phyloP scores from a whole-genome alignment of 2,797 vertebrate species.

The Enteromius argenteus region DNA sequence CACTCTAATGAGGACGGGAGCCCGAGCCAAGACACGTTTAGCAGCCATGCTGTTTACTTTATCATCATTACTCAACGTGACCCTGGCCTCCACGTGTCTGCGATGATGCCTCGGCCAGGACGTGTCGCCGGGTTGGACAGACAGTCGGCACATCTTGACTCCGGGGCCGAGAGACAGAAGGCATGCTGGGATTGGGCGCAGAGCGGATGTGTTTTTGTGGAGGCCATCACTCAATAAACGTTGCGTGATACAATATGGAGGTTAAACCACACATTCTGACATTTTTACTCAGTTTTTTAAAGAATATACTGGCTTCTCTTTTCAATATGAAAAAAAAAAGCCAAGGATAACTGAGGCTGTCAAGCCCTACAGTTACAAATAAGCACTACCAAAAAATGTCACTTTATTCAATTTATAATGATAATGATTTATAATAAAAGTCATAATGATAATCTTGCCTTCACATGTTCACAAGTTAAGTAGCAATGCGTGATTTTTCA shows the following conservation, averaged over 20 bases:
- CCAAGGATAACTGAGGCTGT: neutral
- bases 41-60: constrained; percentile 67
- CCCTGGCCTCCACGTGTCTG: constrained; percentile 47
- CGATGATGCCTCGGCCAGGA: constrained; percentile 28
- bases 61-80: constrained; percentile 68
- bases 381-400: neutral
- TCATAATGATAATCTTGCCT: neutral
- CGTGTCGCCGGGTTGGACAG: constrained; percentile 45
- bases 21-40: constrained; percentile 67
- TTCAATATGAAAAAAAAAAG: neutral
- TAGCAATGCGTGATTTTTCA: neutral
- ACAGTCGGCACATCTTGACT: constrained; percentile 47
- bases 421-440: neutral
- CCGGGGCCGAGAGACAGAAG: constrained; percentile 9
- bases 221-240: neutral
- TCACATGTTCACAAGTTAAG: neutral
- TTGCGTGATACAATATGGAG: neutral
- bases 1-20: constrained; percentile 65
- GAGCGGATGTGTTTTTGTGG: constrained; percentile 54
- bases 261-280: neutral
- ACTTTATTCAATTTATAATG: neutral
- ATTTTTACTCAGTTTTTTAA: neutral
- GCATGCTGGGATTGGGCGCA: constrained; percentile 34
- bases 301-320: neutral
- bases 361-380: neutral